These are phyloP conservation scores for Acrobasis consociella DNA, from an alignment of 2,888 invertebrate genomes.

Conservation along the genomic window DNA sequence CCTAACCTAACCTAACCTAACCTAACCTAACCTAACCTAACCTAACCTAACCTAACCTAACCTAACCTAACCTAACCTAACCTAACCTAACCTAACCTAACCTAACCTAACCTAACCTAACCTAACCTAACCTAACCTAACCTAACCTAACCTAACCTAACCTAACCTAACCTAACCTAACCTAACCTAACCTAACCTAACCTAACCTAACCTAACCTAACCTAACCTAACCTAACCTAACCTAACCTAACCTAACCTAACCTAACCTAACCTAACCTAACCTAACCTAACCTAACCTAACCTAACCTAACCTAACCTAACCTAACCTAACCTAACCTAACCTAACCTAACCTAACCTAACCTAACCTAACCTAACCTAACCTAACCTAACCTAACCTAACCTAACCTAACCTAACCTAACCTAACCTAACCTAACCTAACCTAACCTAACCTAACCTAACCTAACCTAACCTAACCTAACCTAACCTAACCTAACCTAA, in stretches of 20 bases:
- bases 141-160: conserved; percentile 24
- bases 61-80: conserved; percentile 28
- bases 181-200: conserved; percentile 24
- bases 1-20: conserved; percentile 26
- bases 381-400: conserved; percentile 31
- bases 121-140: conserved; percentile 22
- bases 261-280: conserved; percentile 24
- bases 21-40: conserved; percentile 26
- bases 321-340: conserved; percentile 27
- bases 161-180: conserved; percentile 24
- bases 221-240: conserved; percentile 28
- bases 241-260: conserved; percentile 28
- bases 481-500: conserved; percentile 28
- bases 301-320: conserved; percentile 24
- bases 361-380: conserved; percentile 31
- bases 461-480: conserved; percentile 27
- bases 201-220: conserved; percentile 24
- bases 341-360: conserved; percentile 31
- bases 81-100: conserved; percentile 25
- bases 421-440: conserved; percentile 30
- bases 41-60: conserved; percentile 27
- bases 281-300: conserved; percentile 24
- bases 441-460: conserved; percentile 27
- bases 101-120: conserved; percentile 24
- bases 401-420: conserved; percentile 31